Evolutionary conservation across 1,140 invertebrate genomes (phyloP).

Genomic region (Caenorhabditis brenneri): DNA sequence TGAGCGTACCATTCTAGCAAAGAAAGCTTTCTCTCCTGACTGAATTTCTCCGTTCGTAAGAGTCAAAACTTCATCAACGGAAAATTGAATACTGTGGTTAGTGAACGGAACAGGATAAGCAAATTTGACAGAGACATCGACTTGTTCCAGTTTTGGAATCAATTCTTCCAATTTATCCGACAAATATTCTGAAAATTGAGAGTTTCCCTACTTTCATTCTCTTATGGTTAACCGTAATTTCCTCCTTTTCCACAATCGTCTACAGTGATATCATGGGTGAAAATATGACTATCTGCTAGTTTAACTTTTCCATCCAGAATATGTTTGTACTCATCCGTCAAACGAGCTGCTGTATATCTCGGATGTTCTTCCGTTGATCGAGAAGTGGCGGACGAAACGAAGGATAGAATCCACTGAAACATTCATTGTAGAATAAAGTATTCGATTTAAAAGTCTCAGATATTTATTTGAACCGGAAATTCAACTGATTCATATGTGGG

Average conservation of each 20-base stretch:
- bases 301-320: slow-evolving; percentile 16
- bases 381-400: neutral
- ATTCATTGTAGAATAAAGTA: neutral
- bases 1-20: neutral
- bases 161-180: neutral
- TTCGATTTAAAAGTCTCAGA: too few relatives aligned
- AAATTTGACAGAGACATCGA: neutral
- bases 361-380: slow-evolving; percentile 2
- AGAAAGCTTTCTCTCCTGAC: slow-evolving; percentile 20
- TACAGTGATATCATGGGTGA: neutral
- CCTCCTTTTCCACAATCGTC: slow-evolving; percentile 13
- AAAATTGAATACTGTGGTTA: neutral
- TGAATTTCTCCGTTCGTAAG: neutral
- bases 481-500: too few relatives aligned
- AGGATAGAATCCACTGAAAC: neutral
- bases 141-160: neutral
- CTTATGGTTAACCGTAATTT: neutral
- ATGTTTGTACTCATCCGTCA: neutral
- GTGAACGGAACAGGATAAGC: slow-evolving; percentile 12
- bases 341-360: slow-evolving; percentile 11
- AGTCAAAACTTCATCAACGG: neutral
- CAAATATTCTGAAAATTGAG: neutral
- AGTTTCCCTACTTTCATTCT: neutral
- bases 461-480: too few relatives aligned
- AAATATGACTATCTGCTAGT: neutral